Base-by-base conservation (phyloP, 2,113 vertebrate genomes). In the Labeo rohita region DNA sequence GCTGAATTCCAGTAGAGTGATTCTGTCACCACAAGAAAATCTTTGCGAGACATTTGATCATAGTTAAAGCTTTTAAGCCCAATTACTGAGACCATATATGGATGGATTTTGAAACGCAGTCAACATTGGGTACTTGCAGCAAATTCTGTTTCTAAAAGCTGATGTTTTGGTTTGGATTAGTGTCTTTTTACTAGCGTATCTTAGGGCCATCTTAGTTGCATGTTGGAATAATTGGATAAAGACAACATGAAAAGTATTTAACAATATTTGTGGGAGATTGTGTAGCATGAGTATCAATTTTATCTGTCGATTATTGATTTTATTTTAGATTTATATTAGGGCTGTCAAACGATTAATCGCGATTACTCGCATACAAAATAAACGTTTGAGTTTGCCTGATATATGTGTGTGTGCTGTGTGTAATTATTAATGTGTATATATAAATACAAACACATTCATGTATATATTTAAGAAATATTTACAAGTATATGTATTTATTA, bases 21-120 rank as follows among this genome's bases (percentile, higher is more conserved):
- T 82, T 70, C 63, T 52, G 28, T 52, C 43, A 81, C 79, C 80
- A 52, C 47, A 52, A 70, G 63, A 82, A 82, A 82, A 70, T 68
- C 80, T 70, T 82, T 52, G 45, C 6, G n/a, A 70, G 61, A 82
- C 80, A 68, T 70, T 70, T 52, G 65, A 82, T 82, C 80, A 70
- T 70, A 54, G 63, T 50, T 82, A 82, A 68, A 82, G 80, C 63
- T 82, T 82, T 80, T 47, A 80, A 28, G 39, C n/a, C 59, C 79
- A 81, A 65, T 66, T 81, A 65, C 39, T 34, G 43, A 49, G 59
- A 49, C 79, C 79, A 81, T 81, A 81, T 66, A 81, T 65, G 79
- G 79, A 65, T 81, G 43, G 43, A 23, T 81, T 80, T 80, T 80
- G 77, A 80, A 80, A 43, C 21, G 3, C 36, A 80, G 77, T 80